Conservation (phyloP, 2,888 invertebrate species). For the Tyria jacobaeae region DNA sequence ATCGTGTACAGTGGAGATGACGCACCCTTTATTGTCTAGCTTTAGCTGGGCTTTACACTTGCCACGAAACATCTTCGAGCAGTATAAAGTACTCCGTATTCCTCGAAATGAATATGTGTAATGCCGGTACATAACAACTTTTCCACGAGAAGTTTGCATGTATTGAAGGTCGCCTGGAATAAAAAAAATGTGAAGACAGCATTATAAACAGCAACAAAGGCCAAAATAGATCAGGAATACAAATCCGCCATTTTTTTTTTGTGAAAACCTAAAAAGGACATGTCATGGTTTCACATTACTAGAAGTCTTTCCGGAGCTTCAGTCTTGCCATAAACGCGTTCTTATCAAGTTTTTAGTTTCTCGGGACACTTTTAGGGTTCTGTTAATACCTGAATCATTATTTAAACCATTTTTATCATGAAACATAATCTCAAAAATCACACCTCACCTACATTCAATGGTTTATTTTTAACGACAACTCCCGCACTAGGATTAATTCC, state of each 20-base stretch:
- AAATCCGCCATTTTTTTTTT: too few relatives aligned
- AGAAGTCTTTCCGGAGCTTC: too few relatives aligned
- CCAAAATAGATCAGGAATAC: too few relatives aligned
- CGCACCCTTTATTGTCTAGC: conserved; percentile 7
- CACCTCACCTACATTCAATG: too few relatives aligned
- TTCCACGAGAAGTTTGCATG: conserved; percentile 25
- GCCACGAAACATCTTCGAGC: conserved; percentile 21
- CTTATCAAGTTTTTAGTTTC: not conserved
- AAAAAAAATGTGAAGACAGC: not conserved
- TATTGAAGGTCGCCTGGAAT: conserved; percentile 22
- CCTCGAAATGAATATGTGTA: conserved; percentile 29
- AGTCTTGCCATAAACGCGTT: too few relatives aligned
- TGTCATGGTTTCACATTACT: too few relatives aligned
- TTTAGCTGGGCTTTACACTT: conserved; percentile 23
- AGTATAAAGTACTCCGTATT: conserved; percentile 9
- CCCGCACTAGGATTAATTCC: too few relatives aligned
- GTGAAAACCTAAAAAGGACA: too few relatives aligned
- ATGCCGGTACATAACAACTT: conserved; percentile 25
- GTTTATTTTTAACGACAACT: too few relatives aligned
- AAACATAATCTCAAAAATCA: too few relatives aligned
- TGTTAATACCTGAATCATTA: not conserved
- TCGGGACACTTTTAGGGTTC: not conserved
- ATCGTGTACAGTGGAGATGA: not conserved
- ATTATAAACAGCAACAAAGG: too few relatives aligned
- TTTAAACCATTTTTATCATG: too few relatives aligned